Conservation (phyloP, 2,113 vertebrate species). For the Antechinus stuartii region DNA sequence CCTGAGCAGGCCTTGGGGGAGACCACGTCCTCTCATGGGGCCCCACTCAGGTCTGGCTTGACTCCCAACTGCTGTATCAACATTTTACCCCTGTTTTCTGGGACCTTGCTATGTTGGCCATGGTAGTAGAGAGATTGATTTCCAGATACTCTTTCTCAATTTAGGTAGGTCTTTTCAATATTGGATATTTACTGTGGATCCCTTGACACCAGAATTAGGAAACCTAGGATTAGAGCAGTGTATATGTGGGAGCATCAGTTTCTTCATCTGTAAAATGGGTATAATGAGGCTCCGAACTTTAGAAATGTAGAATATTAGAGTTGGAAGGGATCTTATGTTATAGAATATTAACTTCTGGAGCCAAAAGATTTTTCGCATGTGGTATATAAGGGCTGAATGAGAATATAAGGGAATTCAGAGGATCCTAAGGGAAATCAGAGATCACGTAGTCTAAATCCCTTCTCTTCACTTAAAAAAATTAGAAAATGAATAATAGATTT, state of each 20-base stretch:
- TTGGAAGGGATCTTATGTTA: background rate
- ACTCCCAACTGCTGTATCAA: slow-evolving; percentile 1
- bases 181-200: background rate
- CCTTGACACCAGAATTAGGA: background rate
- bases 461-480: background rate
- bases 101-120: background rate
- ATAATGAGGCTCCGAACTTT: background rate
- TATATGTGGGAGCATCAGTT: background rate
- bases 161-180: background rate
- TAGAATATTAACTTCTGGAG: background rate
- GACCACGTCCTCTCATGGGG: background rate
- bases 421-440: background rate
- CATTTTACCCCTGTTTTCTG: background rate
- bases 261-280: background rate
- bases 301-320: background rate
- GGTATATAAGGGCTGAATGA: background rate
- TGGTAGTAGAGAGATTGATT: background rate
- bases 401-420: background rate
- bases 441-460: background rate
- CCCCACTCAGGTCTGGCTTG: background rate
- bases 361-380: background rate
- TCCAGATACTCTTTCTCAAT: background rate
- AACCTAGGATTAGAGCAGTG: background rate
- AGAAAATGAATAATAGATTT: background rate
- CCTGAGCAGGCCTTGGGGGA: slow-evolving; percentile 3